Percentiles rank a stretch among this genome's conserved stretches.
phyloP scores from a whole-genome alignment of 2,888 invertebrate genomes.

The Caenorhabditis wallacei region DNA sequence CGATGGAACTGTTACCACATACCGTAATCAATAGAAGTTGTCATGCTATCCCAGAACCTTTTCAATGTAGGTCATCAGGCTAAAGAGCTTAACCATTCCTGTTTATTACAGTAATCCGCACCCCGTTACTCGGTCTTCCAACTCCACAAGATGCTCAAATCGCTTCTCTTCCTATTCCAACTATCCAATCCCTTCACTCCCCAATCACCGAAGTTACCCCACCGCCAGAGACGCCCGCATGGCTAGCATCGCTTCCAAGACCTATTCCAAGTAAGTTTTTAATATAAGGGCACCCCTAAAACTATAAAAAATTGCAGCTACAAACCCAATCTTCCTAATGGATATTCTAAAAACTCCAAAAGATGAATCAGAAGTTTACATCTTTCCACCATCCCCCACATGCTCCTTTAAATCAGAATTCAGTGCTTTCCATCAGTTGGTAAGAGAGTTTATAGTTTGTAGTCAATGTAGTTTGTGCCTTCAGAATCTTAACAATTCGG shows the following conservation, averaged over 20 bases:
- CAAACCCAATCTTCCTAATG: constrained; percentile 33
- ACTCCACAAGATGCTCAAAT: not conserved
- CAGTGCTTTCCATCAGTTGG: constrained; percentile 55
- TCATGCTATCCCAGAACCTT: constrained; percentile 42
- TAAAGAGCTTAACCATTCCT: no score
- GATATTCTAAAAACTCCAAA: not conserved
- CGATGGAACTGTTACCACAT: constrained; percentile 10
- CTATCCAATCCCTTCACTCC: not conserved
- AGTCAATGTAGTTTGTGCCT: not conserved
- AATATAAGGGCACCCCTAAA: not conserved
- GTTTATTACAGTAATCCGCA: constrained; percentile 46
- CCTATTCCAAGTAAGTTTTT: constrained; percentile 69
- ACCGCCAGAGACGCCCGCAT: constrained; percentile 33
- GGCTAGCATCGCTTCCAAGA: constrained; percentile 65
- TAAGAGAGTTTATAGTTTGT: not conserved
- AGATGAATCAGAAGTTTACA: constrained; percentile 24
- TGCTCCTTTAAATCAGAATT: constrained; percentile 57
- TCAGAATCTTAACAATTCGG: constrained; percentile 19
- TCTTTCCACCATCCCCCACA: constrained; percentile 46
- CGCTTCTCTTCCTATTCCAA: constrained; percentile 8
- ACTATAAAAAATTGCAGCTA: constrained; percentile 25
- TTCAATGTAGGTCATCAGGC: constrained; percentile 35
- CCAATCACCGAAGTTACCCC: not conserved
- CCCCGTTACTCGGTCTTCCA: constrained; percentile 12
- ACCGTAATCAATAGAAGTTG: constrained; percentile 56